Conservation (phyloP, 2,113 vertebrate genomes). For the Salminus brasiliensis region DNA sequence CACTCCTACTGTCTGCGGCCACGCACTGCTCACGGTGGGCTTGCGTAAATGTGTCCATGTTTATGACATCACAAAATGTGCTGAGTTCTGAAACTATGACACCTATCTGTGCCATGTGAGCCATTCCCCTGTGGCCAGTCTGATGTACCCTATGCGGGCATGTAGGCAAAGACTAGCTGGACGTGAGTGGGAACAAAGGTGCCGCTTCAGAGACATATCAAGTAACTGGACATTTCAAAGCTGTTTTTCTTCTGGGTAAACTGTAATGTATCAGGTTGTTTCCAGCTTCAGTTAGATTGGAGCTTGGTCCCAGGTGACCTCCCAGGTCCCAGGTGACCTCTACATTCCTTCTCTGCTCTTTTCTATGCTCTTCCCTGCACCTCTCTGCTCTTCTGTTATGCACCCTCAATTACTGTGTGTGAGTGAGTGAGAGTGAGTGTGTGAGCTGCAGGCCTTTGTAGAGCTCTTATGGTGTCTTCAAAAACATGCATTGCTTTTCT, state of each 20-base stretch:
- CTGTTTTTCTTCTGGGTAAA: conserved; percentile 8
- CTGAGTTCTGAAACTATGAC: background rate
- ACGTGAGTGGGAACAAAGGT: conserved; percentile 36
- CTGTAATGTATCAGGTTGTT: conserved; percentile 48
- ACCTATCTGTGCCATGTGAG: no score
- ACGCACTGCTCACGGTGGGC: no score
- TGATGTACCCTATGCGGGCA: background rate
- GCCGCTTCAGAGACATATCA: conserved; percentile 32
- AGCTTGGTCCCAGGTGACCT: conserved; percentile 25
- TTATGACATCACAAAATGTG: background rate
- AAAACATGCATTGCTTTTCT: no score
- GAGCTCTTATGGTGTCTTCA: conserved; percentile 3
- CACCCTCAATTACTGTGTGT: background rate
- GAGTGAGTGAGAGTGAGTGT: background rate
- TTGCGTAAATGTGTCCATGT: no score
- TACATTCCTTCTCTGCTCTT: conserved; percentile 41
- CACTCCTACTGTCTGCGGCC: no score
- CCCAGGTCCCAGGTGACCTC: conserved; percentile 28
- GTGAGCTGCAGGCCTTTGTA: background rate
- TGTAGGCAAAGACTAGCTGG: background rate
- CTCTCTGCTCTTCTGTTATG: conserved; percentile 38
- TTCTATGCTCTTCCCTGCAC: conserved; percentile 48
- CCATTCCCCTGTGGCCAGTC: background rate
- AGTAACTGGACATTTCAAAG: conserved; percentile 48
- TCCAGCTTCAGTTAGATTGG: background rate